phyloP scores from a whole-genome alignment of 2,888 invertebrate species.

The Strigamia crassipes region DNA sequence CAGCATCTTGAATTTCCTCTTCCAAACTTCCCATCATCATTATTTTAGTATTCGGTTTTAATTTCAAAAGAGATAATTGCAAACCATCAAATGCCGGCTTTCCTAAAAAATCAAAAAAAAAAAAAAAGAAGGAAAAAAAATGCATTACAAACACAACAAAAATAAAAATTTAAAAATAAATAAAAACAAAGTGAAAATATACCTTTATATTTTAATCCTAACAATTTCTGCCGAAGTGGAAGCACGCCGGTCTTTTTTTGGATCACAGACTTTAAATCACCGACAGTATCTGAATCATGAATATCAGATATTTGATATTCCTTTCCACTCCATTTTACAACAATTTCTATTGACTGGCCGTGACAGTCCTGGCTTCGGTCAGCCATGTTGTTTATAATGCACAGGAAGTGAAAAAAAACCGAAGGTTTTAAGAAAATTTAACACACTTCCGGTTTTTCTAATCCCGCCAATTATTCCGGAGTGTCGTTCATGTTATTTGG shows the following conservation, averaged over 20 bases:
- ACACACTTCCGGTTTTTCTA: not conserved
- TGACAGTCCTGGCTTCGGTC: constrained; percentile 17
- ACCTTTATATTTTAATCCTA: constrained; percentile 93
- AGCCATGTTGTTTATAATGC: constrained; percentile 45
- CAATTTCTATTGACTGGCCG: constrained; percentile 58
- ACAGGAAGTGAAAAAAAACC: not conserved
- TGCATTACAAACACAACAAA: not conserved
- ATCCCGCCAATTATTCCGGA: constrained; percentile 7
- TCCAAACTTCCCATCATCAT: constrained; percentile 98
- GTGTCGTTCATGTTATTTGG: not conserved
- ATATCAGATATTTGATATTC: constrained; percentile 80
- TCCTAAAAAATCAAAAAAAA: constrained; percentile 64
- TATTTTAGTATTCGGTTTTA: constrained; percentile 86
- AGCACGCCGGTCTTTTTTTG: constrained; percentile 85
- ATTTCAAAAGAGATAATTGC: constrained; percentile 72
- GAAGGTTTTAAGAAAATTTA: not conserved
- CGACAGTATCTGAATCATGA: constrained; percentile 76
- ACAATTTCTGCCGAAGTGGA: constrained; percentile 89
- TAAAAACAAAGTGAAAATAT: constrained; percentile 48
- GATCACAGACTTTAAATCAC: constrained; percentile 80
- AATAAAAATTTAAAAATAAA: not conserved
- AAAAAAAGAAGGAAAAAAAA: too few species aligned
- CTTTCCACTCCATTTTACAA: constrained; percentile 92
- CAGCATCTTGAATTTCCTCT: constrained; percentile 84
- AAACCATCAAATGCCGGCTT: constrained; percentile 82